Base-by-base conservation (phyloP, 2,113 vertebrate species). In the Oncorhynchus gorbuscha region DNA sequence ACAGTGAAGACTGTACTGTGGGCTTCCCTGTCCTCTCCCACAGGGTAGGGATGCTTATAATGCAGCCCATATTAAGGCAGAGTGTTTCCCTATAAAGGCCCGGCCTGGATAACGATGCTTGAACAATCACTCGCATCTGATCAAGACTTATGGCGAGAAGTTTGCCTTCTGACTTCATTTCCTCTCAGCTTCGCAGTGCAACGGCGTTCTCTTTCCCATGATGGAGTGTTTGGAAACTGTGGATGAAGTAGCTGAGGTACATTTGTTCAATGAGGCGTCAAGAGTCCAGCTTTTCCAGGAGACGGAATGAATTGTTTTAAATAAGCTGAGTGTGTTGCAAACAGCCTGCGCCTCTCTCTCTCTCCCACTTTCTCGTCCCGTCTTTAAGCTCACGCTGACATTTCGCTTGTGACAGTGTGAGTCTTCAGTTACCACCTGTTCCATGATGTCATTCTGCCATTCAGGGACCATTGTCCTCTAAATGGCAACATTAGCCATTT, bases 241-340 rank as follows among this genome's bases (percentile, higher is more conserved):
- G 83, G 79, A 84, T 74, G 26, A 89, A 87, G 75, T 80, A 71
- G 82, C 80, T 83, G 82, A 90, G 86, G 86, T 86, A 87, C 86
- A 84, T 89, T 90, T 88, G 89, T 82, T 88, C 89, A 92, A 93
- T 93, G 91, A 92, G 86, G 84, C 87, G 73, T 89, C 85, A 74
- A 85, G 85, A 84, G 89, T 91, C 92, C 92, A 85, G 87, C 79
- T 91, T 89, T 87, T 88, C 76, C 72, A 76, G 74, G 71, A 80
- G 83, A 81, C 69, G 51, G 81, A 80, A 85, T 80, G 76, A 87
- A 86, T 80, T 90, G 82, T 89, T 91, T 90, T 83, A 89, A 90
- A 87, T 90, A 77, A 89, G 83, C 86, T 81, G 81, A 83, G 74
- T 86, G 77, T 80, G 81, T 86, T 82, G 82, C 76, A 78, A 77